Evolutionary conservation across 1,140 invertebrate genomes (phyloP).

Genomic region (Lepidurus packardi): DNA sequence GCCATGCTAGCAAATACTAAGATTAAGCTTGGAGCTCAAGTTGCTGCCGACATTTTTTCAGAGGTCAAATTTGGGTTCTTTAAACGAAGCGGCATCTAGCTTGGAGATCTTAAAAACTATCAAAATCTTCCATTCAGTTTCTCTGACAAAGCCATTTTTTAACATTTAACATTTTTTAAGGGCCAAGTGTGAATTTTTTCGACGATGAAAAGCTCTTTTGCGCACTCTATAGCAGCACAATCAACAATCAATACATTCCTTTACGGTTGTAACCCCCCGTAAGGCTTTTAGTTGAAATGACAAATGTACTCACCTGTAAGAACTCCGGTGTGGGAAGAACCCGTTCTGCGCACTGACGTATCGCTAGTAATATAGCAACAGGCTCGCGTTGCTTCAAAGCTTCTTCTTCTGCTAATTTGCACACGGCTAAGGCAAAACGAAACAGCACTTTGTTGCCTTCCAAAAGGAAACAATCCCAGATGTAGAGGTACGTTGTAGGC

Average conservation of each 20-base stretch:
- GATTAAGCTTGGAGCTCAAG: background rate
- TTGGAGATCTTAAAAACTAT: background rate
- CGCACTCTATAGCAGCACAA: background rate
- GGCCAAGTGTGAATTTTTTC: conserved; percentile 11
- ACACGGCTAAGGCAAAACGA: conserved; percentile 1
- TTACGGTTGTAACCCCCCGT: background rate
- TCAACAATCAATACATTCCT: conserved; percentile 22
- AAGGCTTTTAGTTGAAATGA: background rate
- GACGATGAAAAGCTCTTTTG: background rate
- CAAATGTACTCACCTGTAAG: background rate
- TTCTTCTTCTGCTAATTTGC: background rate
- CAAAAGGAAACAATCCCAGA: conserved; percentile 57
- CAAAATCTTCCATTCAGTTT: background rate
- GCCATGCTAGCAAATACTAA: conserved; percentile 18
- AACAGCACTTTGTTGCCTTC: conserved; percentile 49
- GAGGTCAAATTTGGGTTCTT: background rate
- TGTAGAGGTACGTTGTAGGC: conserved; percentile 49
- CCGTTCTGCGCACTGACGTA: background rate
- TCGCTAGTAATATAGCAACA: background rate
- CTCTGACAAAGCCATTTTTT: too few species aligned
- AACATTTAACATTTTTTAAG: background rate
- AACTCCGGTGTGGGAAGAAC: background rate
- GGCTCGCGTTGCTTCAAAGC: background rate
- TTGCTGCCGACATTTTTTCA: background rate
- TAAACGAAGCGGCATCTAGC: background rate